These are phyloP conservation scores for Pteropus alecto DNA, from an alignment of 2,113 vertebrate species.

Conservation along the genomic window DNA sequence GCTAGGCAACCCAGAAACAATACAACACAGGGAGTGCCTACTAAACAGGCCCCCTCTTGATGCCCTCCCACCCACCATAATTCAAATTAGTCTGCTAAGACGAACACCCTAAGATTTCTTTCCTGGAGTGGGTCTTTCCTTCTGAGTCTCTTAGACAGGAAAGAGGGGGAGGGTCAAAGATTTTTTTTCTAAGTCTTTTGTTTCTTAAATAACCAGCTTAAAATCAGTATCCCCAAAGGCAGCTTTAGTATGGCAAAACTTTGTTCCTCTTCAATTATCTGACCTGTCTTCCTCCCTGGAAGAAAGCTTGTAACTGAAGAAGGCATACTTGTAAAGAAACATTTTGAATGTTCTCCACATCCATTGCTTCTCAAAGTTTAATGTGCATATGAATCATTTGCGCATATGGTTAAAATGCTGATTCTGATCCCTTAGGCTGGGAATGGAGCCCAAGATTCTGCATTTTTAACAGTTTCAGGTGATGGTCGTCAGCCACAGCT, in stretches of 20 bases:
- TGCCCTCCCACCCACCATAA: no score
- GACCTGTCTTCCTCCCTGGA: background rate
- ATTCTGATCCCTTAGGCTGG: background rate
- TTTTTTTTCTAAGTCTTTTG: background rate
- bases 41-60: background rate
- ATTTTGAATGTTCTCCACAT: background rate
- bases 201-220: background rate
- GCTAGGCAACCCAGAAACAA: background rate
- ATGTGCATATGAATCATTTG: rapidly evolving
- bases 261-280: background rate
- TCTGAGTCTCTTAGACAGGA: background rate
- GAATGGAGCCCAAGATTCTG: background rate
- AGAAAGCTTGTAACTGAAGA: background rate
- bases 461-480: background rate
- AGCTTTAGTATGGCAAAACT: background rate
- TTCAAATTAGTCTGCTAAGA: background rate
- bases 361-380: background rate
- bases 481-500: rapidly evolving
- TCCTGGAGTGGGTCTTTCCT: background rate
- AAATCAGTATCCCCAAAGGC: background rate
- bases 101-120: background rate
- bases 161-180: background rate
- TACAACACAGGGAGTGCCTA: background rate
- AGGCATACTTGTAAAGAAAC: background rate
- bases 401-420: background rate